These are phyloP conservation scores for Reticulitermes lucifugus DNA, from an alignment of 2,888 invertebrate species.

Conservation along the genomic window DNA sequence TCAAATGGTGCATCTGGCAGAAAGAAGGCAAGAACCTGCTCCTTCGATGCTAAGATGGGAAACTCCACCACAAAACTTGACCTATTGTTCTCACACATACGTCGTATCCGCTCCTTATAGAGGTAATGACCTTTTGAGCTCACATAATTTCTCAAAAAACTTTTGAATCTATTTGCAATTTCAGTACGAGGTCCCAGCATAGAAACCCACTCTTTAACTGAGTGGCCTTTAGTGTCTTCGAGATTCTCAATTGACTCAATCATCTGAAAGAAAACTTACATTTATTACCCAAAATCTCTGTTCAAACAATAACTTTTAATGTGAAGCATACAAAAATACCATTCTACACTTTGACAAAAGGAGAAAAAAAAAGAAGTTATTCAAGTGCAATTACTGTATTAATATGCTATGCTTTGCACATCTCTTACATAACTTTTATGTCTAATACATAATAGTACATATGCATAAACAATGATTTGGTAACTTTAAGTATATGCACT, in stretches of 20 bases:
- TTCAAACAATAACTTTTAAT: too few species aligned
- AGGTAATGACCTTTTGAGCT: constrained; percentile 89
- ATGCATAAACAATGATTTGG: too few species aligned
- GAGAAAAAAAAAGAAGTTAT: too few species aligned
- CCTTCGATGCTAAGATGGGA: constrained; percentile 87
- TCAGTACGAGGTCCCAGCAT: constrained; percentile 96
- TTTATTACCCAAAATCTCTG: background rate
- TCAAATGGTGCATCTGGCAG: constrained; percentile 97
- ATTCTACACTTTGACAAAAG: too few species aligned
- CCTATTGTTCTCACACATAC: constrained; percentile 92
- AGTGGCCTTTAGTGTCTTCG: constrained; percentile 96
- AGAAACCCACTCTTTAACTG: constrained; percentile 95
- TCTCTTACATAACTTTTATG: too few species aligned
- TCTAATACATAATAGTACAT: too few species aligned
- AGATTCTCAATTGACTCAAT: constrained; percentile 98
- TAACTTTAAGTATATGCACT: too few species aligned
- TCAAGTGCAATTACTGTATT: too few species aligned
- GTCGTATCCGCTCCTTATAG: constrained; percentile 91
- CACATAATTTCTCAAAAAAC: constrained; percentile 90
- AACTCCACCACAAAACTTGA: constrained; percentile 94
- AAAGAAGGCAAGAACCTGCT: constrained; percentile 96
- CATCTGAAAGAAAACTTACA: constrained; percentile 65
- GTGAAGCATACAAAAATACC: too few species aligned
- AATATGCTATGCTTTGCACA: too few species aligned
- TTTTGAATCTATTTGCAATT: constrained; percentile 92